Percentiles rank a stretch among this genome's conserved stretches.
phyloP scores from a whole-genome alignment of 2,113 vertebrate species.

The Irena cyanogastra region DNA sequence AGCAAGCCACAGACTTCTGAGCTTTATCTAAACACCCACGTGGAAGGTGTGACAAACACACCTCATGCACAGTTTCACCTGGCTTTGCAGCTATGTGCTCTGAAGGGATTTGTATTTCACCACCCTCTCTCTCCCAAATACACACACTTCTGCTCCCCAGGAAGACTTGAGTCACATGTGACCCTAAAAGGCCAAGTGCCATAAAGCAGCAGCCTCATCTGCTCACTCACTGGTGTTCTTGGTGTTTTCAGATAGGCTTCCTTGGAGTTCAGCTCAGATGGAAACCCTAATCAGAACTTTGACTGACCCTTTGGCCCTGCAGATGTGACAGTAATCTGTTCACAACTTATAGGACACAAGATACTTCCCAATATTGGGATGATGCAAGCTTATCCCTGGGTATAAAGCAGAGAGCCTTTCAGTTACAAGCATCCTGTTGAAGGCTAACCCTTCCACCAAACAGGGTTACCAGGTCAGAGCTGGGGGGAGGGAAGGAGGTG shows the following conservation, averaged over 20 bases:
- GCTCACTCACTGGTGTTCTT: neutral
- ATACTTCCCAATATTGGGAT: neutral
- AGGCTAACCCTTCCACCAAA: neutral
- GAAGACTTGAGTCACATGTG: neutral
- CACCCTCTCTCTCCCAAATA: neutral
- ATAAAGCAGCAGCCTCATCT: neutral
- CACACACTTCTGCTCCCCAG: neutral
- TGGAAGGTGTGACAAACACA: neutral
- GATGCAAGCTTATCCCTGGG: neutral
- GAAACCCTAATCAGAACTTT: neutral
- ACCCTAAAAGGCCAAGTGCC: neutral
- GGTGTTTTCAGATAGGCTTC: neutral
- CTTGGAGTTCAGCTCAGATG: neutral
- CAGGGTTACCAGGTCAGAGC: neutral
- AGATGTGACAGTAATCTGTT: neutral
- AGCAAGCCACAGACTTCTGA: neutral
- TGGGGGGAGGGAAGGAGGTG: neutral
- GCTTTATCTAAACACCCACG: neutral
- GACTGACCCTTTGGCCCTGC: neutral
- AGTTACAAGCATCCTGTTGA: neutral
- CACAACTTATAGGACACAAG: neutral
- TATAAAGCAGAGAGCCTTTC: neutral
- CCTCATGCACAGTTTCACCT: neutral
- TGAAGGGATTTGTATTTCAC: neutral
- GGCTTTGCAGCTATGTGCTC: neutral